Base-by-base conservation (phyloP, 1,140 invertebrate genomes). In the Drosophila santomea region DNA sequence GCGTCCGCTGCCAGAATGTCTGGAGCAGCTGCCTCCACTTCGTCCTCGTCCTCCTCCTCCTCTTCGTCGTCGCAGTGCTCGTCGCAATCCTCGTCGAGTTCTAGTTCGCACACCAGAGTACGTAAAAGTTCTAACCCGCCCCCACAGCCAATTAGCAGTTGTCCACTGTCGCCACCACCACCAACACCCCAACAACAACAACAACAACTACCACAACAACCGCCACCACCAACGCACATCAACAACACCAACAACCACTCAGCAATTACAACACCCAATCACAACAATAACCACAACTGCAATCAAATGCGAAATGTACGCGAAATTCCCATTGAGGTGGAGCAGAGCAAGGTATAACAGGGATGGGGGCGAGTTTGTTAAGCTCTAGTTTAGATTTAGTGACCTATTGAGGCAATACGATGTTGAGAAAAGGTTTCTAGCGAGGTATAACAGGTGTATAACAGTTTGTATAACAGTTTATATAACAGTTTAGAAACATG, bases 301-400 rank as follows among this genome's bases (percentile, higher is more conserved):
- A 71, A 54, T 74, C 81, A 67, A 50, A 57, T 61, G 47, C 91
- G 91, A 74, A 74, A 90, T 71, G 66, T 92, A 17, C 92, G 92
- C 36, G 89, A 92, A 90, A 92, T 92, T 55, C 92, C 92, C 66
- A 92, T 92, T 28, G 91, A 92, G 66, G 91, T 92, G 67, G 89
- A 91, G 71, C 86, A 90, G 57, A 92, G 80, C 69, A 84, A 91
- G 91, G 91, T 92, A 91, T 73, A 78, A 51, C 66, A 63, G 47
- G 47, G 44, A 17, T 17, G 25, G 25, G 12, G 41, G 57, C 10
- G 56, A 36, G 23, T 28, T 17, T 38, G 11, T 5, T 15, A 14
- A 8, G 32, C 41, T 25, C 15, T 8, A 51, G 35, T 47, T 14
- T 47, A 45, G 23, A 17, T 25, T 41, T 52, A 23, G 23, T 28